Base-by-base conservation (phyloP, 2,797 vertebrate genomes). In the Diglossa cyanea region DNA sequence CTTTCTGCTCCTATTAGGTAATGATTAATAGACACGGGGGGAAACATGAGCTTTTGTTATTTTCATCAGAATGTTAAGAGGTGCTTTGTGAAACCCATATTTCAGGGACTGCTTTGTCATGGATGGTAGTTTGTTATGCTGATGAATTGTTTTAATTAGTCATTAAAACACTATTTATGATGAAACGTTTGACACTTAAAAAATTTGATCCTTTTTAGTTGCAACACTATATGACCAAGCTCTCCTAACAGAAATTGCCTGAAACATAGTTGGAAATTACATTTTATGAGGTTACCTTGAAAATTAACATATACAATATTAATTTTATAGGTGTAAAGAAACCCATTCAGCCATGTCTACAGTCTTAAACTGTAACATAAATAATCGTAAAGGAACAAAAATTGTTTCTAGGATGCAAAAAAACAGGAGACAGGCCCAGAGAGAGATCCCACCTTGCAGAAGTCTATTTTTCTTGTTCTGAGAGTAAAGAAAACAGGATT, bases 121-220 rank as follows among this genome's bases (percentile, higher is more conserved):
- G 94, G 87, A 44, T 81, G 67, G 94, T 47, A 89, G 94, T 96
- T 97, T 97, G 93, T 96, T 97, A 93, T 86, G 83, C 92, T 97
- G 97, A 97, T 97, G 86, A 94, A 97, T 95, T 90, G 94, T 95
- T 97, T 97, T 97, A 97, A 97, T 97, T 97, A 97, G 88, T 86
- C 91, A 83, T 79, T 95, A 96, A 96, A 95, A 90, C 42, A 79
- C 86, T 96, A 73, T 96, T 94, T 94, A 91, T 94, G 93, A 93
- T 90, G 73, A 78, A 95, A 88, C 94, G 39, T 74, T 78, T 75
- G 96, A 95, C 94, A 96, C 88, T 90, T 68, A 74, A 70, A 85
- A 93, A 94, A 95, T 77, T 44, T 86, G 90, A 95, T 96, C 82
- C 82, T 93, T 96, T 92, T 92, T 72, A 88, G 83, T 76, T 85